A percentile compares a stretch with the other conserved stretches of the same genome.
phyloP scores from a whole-genome alignment of 2,113 vertebrate species.

The Chaetorhynchus papuensis region DNA sequence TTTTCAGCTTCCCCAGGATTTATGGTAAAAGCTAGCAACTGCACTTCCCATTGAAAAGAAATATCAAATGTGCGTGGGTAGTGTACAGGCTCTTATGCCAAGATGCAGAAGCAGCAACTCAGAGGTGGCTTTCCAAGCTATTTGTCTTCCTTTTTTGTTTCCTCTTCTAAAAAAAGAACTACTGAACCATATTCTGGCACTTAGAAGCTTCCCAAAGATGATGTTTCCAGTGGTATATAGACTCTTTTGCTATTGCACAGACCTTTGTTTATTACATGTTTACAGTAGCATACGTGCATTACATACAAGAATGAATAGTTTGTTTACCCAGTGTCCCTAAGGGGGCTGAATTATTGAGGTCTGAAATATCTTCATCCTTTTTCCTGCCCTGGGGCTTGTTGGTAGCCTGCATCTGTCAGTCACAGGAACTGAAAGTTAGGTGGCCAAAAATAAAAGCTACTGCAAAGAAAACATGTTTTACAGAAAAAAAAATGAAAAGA shows the following conservation, averaged over 20 bases:
- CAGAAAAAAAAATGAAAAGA: background rate
- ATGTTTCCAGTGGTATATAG: background rate
- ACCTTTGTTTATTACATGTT: background rate
- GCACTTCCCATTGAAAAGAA: background rate
- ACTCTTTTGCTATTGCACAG: background rate
- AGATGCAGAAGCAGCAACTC: background rate
- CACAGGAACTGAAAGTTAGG: background rate
- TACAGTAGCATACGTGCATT: background rate
- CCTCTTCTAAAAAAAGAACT: background rate
- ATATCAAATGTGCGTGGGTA: background rate
- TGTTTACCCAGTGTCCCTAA: background rate
- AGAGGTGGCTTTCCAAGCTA: background rate
- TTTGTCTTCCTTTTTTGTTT: background rate
- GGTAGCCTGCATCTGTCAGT: constrained; percentile 1
- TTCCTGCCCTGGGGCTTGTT: background rate
- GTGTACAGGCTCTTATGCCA: background rate
- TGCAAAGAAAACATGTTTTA: background rate
- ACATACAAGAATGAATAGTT: background rate
- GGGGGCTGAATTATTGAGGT: constrained; percentile 9
- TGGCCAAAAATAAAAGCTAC: constrained; percentile 46
- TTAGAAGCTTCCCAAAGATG: background rate
- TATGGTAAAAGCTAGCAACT: background rate
- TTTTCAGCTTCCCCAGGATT: background rate
- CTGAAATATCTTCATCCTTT: constrained; percentile 12
- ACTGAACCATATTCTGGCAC: background rate